Conservation (phyloP, 2,797 vertebrate species). For the Scolopax rusticola region DNA sequence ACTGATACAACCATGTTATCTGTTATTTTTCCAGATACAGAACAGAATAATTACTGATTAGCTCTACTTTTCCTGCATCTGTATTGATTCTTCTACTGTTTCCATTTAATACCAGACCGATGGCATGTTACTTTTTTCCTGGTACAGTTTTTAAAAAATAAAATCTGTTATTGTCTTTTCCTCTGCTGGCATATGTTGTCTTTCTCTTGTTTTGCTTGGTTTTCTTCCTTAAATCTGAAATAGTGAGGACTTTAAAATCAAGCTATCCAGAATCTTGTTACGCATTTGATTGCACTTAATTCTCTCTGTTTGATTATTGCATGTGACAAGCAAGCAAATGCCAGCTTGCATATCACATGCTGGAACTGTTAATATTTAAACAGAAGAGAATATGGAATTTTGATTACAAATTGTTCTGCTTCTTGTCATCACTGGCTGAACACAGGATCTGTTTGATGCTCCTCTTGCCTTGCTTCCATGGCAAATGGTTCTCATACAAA, state of each 20-base stretch:
- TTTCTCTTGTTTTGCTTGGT: background rate
- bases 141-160: background rate
- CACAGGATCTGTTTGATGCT: background rate
- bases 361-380: background rate
- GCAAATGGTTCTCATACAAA: background rate
- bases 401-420: background rate
- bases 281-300: background rate
- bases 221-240: background rate
- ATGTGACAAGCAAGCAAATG: background rate
- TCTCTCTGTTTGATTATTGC: background rate
- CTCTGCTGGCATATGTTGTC: background rate
- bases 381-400: background rate
- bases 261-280: background rate
- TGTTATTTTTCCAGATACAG: background rate
- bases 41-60: background rate
- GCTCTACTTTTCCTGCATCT: background rate
- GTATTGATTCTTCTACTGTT: background rate
- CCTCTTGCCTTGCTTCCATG: background rate
- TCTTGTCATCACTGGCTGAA: background rate
- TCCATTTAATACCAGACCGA: background rate
- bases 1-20: background rate
- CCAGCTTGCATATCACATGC: background rate
- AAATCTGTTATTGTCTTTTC: background rate
- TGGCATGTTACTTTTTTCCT: background rate
- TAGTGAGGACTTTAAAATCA: background rate